Base-by-base conservation (phyloP, 1,140 invertebrate species). In the Nomia melanderi region DNA sequence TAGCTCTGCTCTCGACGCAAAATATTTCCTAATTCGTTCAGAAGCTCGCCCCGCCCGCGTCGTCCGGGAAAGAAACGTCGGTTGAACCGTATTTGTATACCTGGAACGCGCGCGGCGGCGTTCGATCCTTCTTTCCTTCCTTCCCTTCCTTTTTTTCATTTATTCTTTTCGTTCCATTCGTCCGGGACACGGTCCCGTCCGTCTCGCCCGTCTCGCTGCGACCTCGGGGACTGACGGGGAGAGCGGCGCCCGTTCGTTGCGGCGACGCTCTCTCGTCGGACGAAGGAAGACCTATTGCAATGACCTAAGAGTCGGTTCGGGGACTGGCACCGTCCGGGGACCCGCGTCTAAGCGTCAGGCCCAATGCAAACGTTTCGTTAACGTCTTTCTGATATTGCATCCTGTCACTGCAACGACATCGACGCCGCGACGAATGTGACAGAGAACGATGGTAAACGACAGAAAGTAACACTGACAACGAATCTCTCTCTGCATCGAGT, bases 1-100 rank as follows among this genome's bases (percentile, higher is more conserved):
- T 90, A 83, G 82, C 87, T 87, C 77, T 85, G 79, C 85, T 86
- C 6, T 50, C 65, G 73, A 74, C 67, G 70, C 83, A 65, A 79
- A 50, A 50, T 62, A 14, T 80, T 50, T 50, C 47, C 47, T 50
- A 50, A 7, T 50, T 66, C 75, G 47, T 71, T 66, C 50, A 54
- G 71, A 60, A n/a, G 4, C 47, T 83, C 62, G 76, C 50, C 78
- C 57, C 62, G 77, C 44, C 66, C 65, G 65, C 81, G 72, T 83
- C 75, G 72, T 47, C 72, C 69, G 39, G 64, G 64, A 5, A 73
- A 74, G 59, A 75, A 82, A 78, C 81, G 72, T 82, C 62, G 64
- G 66, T n/a, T 64, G 54, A 66, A 82, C 65, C 73, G 62, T 57
- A 64, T 69, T 76, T 8, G 33, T 8, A 36, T 36, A 36, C 3